These are phyloP conservation scores for Menidia menidia DNA, from an alignment of 2,797 vertebrate genomes.

Conservation along the genomic window DNA sequence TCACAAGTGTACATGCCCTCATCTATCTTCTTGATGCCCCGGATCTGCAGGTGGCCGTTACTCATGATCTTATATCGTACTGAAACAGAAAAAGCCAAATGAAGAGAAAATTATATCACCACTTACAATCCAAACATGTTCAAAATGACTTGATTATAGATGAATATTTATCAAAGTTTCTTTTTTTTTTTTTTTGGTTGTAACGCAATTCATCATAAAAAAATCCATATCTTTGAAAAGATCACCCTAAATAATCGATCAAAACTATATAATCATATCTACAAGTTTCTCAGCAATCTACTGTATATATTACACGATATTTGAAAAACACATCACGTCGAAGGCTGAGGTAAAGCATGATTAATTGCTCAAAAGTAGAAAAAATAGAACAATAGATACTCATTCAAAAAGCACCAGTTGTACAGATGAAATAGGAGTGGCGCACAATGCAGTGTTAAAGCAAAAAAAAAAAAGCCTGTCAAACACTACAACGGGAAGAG, in stretches of 20 bases:
- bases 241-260: neutral
- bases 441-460: too few relatives aligned
- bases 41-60: constrained; percentile 96
- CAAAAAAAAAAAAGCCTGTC: neutral
- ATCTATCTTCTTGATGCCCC: constrained; percentile 94
- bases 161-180: neutral
- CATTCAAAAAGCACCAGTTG: neutral
- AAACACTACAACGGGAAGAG: neutral
- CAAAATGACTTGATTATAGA: neutral
- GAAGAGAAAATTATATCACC: constrained; percentile 3
- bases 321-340: neutral
- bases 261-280: neutral
- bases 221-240: neutral
- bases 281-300: too few relatives aligned
- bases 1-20: constrained; percentile 95
- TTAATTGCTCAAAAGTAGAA: too few relatives aligned
- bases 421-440: neutral
- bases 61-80: constrained; percentile 89
- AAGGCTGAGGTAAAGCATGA: neutral
- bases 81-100: constrained; percentile 55
- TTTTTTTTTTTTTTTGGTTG: neutral
- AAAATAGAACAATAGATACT: neutral
- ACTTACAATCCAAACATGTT: neutral
- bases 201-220: neutral
- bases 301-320: too few relatives aligned